Evolutionary conservation across 2,797 vertebrate species (phyloP).

Genomic region (Anguilla obscura): DNA sequence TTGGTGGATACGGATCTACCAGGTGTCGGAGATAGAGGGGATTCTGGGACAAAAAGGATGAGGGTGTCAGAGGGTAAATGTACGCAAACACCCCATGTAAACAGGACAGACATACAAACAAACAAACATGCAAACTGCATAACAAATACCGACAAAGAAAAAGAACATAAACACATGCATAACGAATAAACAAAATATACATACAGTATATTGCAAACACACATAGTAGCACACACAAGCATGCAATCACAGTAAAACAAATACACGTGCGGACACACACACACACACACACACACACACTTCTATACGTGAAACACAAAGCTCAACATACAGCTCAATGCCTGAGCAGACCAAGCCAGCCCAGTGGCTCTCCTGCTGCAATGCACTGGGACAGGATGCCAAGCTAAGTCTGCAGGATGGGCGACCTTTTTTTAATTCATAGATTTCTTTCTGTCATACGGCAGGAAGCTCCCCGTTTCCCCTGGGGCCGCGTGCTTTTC

Average conservation of each 20-base stretch:
- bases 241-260: not conserved
- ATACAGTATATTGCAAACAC: not conserved
- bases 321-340: not conserved
- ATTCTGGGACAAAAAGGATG: slow-evolving; percentile 58
- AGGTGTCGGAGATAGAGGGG: slow-evolving; percentile 62
- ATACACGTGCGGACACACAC: not conserved
- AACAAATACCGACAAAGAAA: not conserved
- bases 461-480: slow-evolving; percentile 45
- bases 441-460: slow-evolving; percentile 29
- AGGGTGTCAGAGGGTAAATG: not conserved
- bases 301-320: not conserved
- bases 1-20: slow-evolving; percentile 63
- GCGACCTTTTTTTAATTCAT: slow-evolving; percentile 42
- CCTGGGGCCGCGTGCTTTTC: slow-evolving; percentile 21
- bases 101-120: not conserved
- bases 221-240: not conserved
- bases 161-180: not conserved
- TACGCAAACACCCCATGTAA: not conserved
- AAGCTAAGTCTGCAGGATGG: slow-evolving; percentile 48
- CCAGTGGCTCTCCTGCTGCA: slow-evolving; percentile 48
- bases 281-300: not conserved
- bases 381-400: slow-evolving; percentile 53
- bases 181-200: not conserved
- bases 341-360: not conserved
- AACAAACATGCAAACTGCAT: no score